Conservation (phyloP, 1,140 invertebrate genomes). For the Ylistrum balloti region DNA sequence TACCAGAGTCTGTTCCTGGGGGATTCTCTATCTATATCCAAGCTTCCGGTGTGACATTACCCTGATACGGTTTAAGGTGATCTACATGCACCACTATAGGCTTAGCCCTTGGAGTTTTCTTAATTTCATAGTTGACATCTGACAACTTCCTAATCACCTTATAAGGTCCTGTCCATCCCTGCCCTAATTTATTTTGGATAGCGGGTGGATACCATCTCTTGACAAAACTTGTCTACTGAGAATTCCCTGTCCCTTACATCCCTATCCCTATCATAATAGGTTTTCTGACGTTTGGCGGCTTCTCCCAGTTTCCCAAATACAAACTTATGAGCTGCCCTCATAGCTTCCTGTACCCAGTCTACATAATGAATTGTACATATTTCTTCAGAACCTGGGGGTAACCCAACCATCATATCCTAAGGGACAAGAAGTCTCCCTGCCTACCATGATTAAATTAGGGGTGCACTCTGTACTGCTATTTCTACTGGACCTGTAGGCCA, state of each 20-base stretch:
- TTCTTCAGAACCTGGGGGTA: neutral
- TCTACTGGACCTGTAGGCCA: constrained; percentile 57
- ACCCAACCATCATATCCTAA: constrained; percentile 14
- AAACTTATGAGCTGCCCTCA: neutral
- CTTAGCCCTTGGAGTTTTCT: neutral
- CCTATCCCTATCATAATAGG: constrained; percentile 49
- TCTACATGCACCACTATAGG: constrained; percentile 52
- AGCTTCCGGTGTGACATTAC: no score
- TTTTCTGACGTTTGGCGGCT: constrained; percentile 41
- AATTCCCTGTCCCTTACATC: neutral
- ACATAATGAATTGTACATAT: neutral
- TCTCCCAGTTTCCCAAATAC: neutral
- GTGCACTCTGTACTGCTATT: constrained; percentile 59
- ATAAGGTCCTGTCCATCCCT: constrained; percentile 63
- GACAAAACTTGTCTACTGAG: constrained; percentile 41
- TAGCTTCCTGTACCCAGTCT: neutral
- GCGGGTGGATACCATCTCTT: constrained; percentile 64
- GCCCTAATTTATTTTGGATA: constrained; percentile 53
- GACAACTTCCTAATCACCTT: constrained; percentile 49
- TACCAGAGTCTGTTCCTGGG: no score
- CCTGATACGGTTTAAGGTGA: constrained; percentile 56
- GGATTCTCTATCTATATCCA: no score
- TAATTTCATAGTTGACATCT: constrained; percentile 38
- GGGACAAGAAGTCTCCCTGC: constrained; percentile 57
- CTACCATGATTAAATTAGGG: constrained; percentile 61